Conservation (phyloP, 1,140 invertebrate species). For the Steinernema khuongi region DNA sequence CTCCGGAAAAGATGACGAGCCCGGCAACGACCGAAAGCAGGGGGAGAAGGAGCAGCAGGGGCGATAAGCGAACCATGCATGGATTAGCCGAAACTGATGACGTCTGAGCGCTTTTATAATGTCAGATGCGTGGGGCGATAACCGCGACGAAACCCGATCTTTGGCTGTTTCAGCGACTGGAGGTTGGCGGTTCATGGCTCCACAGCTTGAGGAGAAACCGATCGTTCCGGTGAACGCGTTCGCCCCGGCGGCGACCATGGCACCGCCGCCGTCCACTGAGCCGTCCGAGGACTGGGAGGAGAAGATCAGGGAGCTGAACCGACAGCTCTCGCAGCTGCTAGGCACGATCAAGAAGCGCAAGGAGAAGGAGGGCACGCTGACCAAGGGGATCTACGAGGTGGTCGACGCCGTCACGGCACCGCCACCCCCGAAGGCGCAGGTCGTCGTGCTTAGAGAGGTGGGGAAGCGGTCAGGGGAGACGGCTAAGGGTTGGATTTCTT, state of each 20-base stretch:
- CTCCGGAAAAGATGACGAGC: not conserved
- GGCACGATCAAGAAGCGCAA: conserved; percentile 32
- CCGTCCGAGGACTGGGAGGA: conserved; percentile 36
- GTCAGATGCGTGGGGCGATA: not conserved
- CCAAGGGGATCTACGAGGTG: conserved; percentile 3
- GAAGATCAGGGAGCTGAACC: conserved; percentile 31
- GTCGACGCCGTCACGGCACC: not conserved
- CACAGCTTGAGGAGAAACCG: conserved; percentile 13
- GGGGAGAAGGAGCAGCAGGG: not conserved
- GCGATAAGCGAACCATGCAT: not conserved
- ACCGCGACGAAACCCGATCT: conserved; percentile 11
- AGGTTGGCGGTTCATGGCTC: conserved; percentile 15
- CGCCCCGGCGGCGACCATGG: not conserved
- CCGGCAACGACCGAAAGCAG: not conserved
- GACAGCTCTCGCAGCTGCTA: conserved; percentile 30
- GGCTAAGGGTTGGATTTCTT: too few species aligned
- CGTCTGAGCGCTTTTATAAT: conserved; percentile 9
- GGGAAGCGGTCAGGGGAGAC: too few species aligned
- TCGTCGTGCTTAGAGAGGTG: conserved; percentile 22
- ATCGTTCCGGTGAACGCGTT: conserved; percentile 20
- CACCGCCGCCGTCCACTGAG: conserved; percentile 23
- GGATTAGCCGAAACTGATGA: not conserved
- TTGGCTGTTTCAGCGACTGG: not conserved
- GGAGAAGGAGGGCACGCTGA: conserved; percentile 28
- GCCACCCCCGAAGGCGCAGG: not conserved